Evolutionary conservation across 2,113 vertebrate genomes (phyloP).

Genomic region (Gnathochromis pfefferi): DNA sequence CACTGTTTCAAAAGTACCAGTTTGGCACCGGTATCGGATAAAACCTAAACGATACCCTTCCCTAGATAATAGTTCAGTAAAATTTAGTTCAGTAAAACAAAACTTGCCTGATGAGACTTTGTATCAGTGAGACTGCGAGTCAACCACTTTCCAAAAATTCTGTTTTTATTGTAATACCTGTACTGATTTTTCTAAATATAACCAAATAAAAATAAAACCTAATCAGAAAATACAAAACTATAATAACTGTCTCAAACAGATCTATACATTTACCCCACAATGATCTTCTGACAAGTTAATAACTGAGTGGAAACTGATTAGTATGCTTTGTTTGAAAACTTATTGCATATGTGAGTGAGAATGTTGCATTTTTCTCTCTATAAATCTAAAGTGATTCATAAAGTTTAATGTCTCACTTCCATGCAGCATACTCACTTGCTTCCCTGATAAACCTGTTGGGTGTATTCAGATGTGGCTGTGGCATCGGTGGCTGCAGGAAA

Average conservation of each 20-base stretch:
- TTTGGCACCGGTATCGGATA: neutral
- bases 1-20: rapidly evolving
- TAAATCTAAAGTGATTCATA: neutral
- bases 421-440: conserved; percentile 60
- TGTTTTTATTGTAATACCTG: neutral
- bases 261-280: rapidly evolving
- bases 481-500: conserved; percentile 30
- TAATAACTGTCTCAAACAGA: neutral
- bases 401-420: neutral
- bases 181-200: rapidly evolving
- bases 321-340: rapidly evolving
- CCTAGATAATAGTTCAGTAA: neutral
- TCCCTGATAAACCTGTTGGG: conserved; percentile 71
- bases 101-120: neutral
- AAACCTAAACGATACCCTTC: neutral
- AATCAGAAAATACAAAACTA: neutral
- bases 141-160: neutral
- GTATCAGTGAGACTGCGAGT: neutral
- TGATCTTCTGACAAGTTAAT: neutral
- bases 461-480: conserved; percentile 61
- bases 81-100: neutral
- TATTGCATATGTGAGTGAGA: neutral
- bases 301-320: neutral
- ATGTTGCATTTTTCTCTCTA: rapidly evolving
- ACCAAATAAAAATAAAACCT: neutral